Percentiles rank a stretch among this genome's conserved stretches.
These are phyloP conservation scores for Melikaiella ostensackeni DNA, from an alignment of 2,888 invertebrate species.

Conservation along the genomic window DNA sequence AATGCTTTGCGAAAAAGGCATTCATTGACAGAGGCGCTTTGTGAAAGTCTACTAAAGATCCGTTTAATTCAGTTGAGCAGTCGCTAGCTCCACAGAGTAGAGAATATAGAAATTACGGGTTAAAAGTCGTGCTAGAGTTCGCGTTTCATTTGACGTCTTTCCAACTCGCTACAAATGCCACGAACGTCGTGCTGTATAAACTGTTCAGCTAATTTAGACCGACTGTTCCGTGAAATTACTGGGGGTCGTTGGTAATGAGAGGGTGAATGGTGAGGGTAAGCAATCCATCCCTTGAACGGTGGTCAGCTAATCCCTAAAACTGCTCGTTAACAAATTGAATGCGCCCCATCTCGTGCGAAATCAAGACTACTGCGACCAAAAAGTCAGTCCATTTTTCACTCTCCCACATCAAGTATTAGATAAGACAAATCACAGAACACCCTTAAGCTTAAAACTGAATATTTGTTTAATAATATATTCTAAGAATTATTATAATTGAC, in stretches of 20 bases:
- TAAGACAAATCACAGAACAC: neutral
- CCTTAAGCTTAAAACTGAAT: neutral
- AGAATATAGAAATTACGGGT: neutral
- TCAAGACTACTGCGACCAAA: slow-evolving; percentile 57
- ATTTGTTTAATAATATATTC: too few species aligned
- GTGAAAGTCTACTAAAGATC: too few species aligned
- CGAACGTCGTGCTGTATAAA: slow-evolving; percentile 56
- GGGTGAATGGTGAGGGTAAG: slow-evolving; percentile 66
- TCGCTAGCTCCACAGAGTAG: neutral
- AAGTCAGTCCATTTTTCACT: slow-evolving; percentile 51
- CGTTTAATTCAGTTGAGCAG: neutral
- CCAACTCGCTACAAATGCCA: slow-evolving; percentile 29
- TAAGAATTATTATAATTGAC: neutral
- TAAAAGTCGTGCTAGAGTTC: neutral
- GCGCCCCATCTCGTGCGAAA: slow-evolving; percentile 58
- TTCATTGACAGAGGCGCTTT: too few species aligned
- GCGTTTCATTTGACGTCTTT: slow-evolving; percentile 43
- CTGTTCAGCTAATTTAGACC: slow-evolving; percentile 67
- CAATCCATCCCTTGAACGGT: slow-evolving; percentile 66
- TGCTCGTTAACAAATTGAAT: slow-evolving; percentile 73
- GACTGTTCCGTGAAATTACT: slow-evolving; percentile 73
- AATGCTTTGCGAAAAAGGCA: too few species aligned
- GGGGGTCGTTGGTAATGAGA: slow-evolving; percentile 68
- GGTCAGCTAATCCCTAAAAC: slow-evolving; percentile 69
- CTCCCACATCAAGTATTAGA: neutral